Percentiles rank a stretch among this genome's conserved stretches.
Conservation (phyloP, 2,888 invertebrate species). For the Macroteleia sp. region DNA sequence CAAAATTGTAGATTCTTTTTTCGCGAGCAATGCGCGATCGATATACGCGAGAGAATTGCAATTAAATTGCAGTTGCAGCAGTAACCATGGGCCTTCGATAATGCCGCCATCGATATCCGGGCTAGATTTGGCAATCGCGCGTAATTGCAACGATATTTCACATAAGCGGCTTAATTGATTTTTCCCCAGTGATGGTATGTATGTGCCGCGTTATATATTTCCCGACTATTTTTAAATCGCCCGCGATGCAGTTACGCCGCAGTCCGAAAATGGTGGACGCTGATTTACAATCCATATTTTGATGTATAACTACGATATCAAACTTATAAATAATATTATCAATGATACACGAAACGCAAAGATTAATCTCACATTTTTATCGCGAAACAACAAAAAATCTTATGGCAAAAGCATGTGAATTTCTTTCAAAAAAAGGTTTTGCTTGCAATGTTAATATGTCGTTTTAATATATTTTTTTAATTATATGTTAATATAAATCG, state of each 20-base stretch:
- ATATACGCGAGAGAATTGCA: slow-evolving; percentile 64
- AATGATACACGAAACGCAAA: slow-evolving; percentile 16
- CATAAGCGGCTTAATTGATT: slow-evolving; percentile 81
- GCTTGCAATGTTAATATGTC: too few relatives aligned
- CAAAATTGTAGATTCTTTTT: slow-evolving; percentile 40
- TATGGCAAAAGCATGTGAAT: too few relatives aligned
- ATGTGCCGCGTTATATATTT: slow-evolving; percentile 61
- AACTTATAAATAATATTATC: slow-evolving; percentile 40
- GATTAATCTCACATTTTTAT: slow-evolving; percentile 35
- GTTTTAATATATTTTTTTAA: too few relatives aligned
- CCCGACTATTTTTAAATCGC: slow-evolving; percentile 70
- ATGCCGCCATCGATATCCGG: slow-evolving; percentile 77
- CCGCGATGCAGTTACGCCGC: slow-evolving; percentile 56
- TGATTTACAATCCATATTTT: slow-evolving; percentile 60
- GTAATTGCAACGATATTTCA: slow-evolving; percentile 82
- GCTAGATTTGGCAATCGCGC: slow-evolving; percentile 78
- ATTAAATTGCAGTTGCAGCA: slow-evolving; percentile 69
- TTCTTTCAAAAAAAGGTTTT: too few relatives aligned
- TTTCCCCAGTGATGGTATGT: slow-evolving; percentile 72
- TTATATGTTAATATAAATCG: too few relatives aligned
- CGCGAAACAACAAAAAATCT: too few relatives aligned
- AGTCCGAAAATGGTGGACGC: slow-evolving; percentile 35
- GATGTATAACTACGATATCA: slow-evolving; percentile 48
- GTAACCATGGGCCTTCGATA: slow-evolving; percentile 71
- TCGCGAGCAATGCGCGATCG: slow-evolving; percentile 31